Conservation (phyloP, 2,113 vertebrate genomes). For the Pteruthius melanotis region DNA sequence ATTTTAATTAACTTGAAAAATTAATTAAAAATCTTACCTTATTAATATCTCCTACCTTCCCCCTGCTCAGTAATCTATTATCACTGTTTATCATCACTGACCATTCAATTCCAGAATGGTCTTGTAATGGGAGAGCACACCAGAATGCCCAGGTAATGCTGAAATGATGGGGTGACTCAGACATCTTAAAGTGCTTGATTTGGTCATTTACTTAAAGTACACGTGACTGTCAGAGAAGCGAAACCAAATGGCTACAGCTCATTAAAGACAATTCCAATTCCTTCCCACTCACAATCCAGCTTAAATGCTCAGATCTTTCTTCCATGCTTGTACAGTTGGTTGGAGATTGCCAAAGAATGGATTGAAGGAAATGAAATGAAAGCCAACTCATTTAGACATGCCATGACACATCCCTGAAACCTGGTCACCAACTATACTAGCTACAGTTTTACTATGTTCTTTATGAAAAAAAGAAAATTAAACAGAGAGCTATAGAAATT, state of each 20-base stretch:
- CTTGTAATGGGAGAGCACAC: neutral
- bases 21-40: constrained; percentile 81
- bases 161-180: neutral
- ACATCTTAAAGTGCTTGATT: neutral
- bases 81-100: constrained; percentile 72
- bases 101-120: constrained; percentile 52
- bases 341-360: neutral
- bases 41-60: constrained; percentile 69
- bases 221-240: neutral
- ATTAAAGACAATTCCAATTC: constrained; percentile 8
- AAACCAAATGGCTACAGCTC: neutral
- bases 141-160: neutral
- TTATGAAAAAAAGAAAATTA: neutral
- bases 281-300: neutral
- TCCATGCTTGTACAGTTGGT: neutral
- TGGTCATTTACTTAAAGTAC: neutral
- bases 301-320: neutral
- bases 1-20: constrained; percentile 85
- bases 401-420: neutral
- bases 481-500: neutral
- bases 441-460: neutral
- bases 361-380: neutral
- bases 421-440: neutral
- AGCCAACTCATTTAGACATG: neutral
- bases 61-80: constrained; percentile 61